Evolutionary conservation across 1,140 invertebrate genomes (phyloP).

Genomic region (Orius insidiosus): DNA sequence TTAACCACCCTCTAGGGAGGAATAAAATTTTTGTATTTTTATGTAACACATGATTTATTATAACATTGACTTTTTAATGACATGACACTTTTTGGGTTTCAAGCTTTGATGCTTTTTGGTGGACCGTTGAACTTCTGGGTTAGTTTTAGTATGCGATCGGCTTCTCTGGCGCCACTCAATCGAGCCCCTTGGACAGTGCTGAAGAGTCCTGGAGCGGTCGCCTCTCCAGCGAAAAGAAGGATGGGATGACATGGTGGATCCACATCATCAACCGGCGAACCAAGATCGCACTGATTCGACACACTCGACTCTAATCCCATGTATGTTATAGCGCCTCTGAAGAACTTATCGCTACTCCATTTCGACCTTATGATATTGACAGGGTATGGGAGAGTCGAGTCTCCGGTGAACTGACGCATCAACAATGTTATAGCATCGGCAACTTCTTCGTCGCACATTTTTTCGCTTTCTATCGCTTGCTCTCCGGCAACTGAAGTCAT

Average conservation of each 20-base stretch:
- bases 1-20: no score
- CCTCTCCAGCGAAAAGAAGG: slow-evolving; percentile 75
- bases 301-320: slow-evolving; percentile 40
- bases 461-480: slow-evolving; percentile 55
- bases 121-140: slow-evolving; percentile 8
- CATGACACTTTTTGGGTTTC: no score
- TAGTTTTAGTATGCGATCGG: slow-evolving; percentile 42
- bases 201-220: slow-evolving; percentile 55
- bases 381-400: slow-evolving; percentile 47
- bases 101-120: not conserved
- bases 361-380: slow-evolving; percentile 41
- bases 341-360: slow-evolving; percentile 55
- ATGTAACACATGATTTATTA: no score
- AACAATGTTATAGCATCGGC: slow-evolving; percentile 36
- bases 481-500: slow-evolving; percentile 46
- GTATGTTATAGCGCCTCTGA: slow-evolving; percentile 51
- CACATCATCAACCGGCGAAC: slow-evolving; percentile 11
- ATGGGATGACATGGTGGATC: slow-evolving; percentile 28
- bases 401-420: slow-evolving; percentile 45
- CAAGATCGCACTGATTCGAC: slow-evolving; percentile 1
- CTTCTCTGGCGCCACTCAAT: slow-evolving; percentile 62
- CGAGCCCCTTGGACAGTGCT: slow-evolving; percentile 69
- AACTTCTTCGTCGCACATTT: slow-evolving; percentile 37
- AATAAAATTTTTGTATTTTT: no score
- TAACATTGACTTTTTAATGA: no score